These are phyloP conservation scores for Zeus faber DNA, from an alignment of 2,113 vertebrate species.

Conservation along the genomic window DNA sequence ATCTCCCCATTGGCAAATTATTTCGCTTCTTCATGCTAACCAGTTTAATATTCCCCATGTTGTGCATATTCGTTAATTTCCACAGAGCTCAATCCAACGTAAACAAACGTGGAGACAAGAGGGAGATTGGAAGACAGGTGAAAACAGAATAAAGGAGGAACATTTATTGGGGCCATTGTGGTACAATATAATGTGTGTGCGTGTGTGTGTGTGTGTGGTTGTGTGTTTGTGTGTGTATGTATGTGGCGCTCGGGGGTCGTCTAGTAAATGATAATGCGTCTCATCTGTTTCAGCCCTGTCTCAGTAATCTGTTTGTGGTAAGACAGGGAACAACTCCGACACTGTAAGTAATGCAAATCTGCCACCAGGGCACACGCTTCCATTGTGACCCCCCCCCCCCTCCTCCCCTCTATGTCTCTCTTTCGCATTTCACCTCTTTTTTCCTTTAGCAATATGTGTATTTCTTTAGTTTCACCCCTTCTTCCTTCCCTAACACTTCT, in stretches of 20 bases:
- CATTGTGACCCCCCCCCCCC: conserved; percentile 10
- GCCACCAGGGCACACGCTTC: conserved; percentile 50
- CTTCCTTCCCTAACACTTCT: not conserved
- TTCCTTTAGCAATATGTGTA: conserved; percentile 21
- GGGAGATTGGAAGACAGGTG: too few relatives aligned
- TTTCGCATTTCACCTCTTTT: conserved; percentile 23
- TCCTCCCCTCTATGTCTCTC: conserved; percentile 8
- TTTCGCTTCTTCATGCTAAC: too few relatives aligned
- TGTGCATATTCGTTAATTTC: too few relatives aligned
- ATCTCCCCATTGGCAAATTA: too few relatives aligned
- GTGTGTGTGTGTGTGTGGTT: conserved; percentile 3
- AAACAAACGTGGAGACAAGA: too few relatives aligned
- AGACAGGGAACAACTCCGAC: conserved; percentile 47
- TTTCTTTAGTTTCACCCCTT: not conserved
- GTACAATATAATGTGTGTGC: conserved; percentile 5
- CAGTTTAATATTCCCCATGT: too few relatives aligned
- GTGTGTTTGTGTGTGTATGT: conserved; percentile 24
- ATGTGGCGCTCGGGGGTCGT: conserved; percentile 23
- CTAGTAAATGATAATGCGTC: conserved; percentile 56
- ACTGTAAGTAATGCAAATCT: conserved; percentile 73
- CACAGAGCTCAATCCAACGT: too few relatives aligned
- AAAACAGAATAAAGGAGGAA: too few relatives aligned
- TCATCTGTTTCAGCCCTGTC: conserved; percentile 58
- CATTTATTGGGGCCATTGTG: too few relatives aligned
- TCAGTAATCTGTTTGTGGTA: conserved; percentile 66